These are phyloP conservation scores for Seira sanloemensis DNA, from an alignment of 2,888 invertebrate species.

Conservation along the genomic window DNA sequence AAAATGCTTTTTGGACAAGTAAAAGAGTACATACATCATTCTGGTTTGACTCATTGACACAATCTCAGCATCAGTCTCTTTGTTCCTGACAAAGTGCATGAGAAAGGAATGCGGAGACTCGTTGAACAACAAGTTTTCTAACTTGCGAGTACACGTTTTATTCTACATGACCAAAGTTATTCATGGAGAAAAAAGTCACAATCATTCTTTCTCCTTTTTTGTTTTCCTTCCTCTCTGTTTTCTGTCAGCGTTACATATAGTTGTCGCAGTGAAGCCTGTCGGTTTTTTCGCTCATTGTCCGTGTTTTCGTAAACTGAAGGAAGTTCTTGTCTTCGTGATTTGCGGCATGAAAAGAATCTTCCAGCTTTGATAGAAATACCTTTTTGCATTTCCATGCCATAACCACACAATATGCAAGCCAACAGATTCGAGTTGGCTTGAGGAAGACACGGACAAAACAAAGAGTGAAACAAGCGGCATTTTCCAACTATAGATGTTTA, in stretches of 20 bases:
- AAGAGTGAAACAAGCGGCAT: neutral
- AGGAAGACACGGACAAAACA: neutral
- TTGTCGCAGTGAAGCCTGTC: neutral
- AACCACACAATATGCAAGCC: neutral
- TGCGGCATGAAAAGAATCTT: constrained; percentile 32
- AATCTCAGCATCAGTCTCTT: neutral
- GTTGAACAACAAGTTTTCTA: constrained; percentile 56
- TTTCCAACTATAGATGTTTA: neutral
- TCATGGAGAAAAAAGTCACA: neutral
- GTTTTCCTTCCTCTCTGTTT: neutral
- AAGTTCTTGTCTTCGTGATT: constrained; percentile 24
- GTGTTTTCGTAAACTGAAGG: neutral
- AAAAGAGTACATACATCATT: neutral
- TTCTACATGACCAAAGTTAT: too few species aligned
- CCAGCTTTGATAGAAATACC: constrained; percentile 6
- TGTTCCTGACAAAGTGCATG: constrained; percentile 36
- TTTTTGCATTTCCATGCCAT: neutral
- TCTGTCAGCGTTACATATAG: neutral
- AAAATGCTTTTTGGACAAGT: neutral
- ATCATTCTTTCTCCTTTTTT: neutral
- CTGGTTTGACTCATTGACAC: neutral
- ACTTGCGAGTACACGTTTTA: neutral
- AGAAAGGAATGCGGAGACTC: constrained; percentile 19
- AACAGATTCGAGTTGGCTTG: constrained; percentile 13
- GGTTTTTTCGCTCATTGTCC: neutral